These are phyloP conservation scores for Pipa parva DNA, from an alignment of 2,113 vertebrate genomes.

Conservation along the genomic window DNA sequence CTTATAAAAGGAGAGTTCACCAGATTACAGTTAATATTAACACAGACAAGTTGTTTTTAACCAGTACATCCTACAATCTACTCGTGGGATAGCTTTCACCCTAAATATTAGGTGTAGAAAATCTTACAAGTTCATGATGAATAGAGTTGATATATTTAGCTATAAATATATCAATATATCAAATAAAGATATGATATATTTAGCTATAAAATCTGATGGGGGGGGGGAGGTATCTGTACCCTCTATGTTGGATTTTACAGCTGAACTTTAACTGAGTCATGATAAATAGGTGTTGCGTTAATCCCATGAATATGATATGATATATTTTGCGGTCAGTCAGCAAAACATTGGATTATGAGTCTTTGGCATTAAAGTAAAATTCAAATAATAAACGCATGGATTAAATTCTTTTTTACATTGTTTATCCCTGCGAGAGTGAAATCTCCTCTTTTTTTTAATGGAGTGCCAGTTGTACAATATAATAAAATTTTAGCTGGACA, in stretches of 20 bases:
- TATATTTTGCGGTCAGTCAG: slow-evolving; percentile 50
- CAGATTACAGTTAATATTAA: too few species aligned
- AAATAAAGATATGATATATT: too few species aligned
- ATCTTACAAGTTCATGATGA: too few species aligned
- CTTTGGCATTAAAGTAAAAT: slow-evolving; percentile 48
- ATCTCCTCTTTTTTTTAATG: slow-evolving; percentile 66
- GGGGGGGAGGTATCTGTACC: neutral
- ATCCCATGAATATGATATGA: slow-evolving; percentile 48
- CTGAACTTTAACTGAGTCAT: slow-evolving; percentile 45
- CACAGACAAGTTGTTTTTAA: too few species aligned
- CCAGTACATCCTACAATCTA: too few species aligned
- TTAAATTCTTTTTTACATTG: slow-evolving; percentile 54
- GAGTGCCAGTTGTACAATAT: slow-evolving; percentile 60
- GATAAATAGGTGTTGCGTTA: slow-evolving; percentile 45
- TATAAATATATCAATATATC: too few species aligned
- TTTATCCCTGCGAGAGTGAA: slow-evolving; percentile 57
- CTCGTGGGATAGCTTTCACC: too few species aligned
- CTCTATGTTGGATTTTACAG: neutral
- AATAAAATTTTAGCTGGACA: slow-evolving; percentile 70
- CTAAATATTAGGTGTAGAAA: too few species aligned
- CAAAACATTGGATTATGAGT: slow-evolving; percentile 55
- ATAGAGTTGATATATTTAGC: too few species aligned
- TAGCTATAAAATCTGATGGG: too few species aligned
- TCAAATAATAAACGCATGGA: slow-evolving; percentile 58
- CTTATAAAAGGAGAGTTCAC: too few species aligned